phyloP scores from a whole-genome alignment of 2,113 vertebrate genomes.

The Grantiella picta region DNA sequence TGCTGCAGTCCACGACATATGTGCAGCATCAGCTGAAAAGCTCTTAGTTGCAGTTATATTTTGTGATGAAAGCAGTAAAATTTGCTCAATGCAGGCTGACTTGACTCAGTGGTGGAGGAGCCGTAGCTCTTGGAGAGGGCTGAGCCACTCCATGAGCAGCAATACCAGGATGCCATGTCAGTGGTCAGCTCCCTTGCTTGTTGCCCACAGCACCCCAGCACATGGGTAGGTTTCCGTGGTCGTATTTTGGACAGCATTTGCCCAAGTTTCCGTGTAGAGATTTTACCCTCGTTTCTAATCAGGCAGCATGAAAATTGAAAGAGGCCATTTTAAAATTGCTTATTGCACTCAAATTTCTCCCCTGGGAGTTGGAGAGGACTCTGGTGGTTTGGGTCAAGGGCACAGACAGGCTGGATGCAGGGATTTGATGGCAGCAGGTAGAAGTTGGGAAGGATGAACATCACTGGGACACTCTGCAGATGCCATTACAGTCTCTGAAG shows the following conservation, averaged over 20 bases:
- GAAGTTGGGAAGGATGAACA: accelerated
- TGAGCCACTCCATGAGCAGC: not conserved
- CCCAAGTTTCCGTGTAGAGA: not conserved
- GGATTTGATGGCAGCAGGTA: not conserved
- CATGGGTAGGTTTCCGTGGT: not conserved
- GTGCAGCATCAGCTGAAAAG: not conserved
- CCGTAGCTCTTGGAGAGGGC: not conserved
- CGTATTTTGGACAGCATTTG: not conserved
- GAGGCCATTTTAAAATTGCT: not conserved
- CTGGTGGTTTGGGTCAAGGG: not conserved
- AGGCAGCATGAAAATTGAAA: not conserved
- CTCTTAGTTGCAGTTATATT: not conserved
- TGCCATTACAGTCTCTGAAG: not conserved
- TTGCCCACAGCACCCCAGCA: not conserved
- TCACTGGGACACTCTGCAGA: not conserved
- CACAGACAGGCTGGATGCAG: not conserved
- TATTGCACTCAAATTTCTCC: not conserved
- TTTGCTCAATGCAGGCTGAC: not conserved
- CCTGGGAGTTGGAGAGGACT: not conserved
- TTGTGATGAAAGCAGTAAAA: not conserved
- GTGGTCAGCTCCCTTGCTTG: not conserved
- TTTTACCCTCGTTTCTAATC: not conserved
- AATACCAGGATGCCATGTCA: not conserved
- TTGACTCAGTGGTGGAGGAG: not conserved
- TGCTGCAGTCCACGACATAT: not conserved